phyloP scores from a whole-genome alignment of 2,888 invertebrate genomes.

The Myopa tessellatipennis region DNA sequence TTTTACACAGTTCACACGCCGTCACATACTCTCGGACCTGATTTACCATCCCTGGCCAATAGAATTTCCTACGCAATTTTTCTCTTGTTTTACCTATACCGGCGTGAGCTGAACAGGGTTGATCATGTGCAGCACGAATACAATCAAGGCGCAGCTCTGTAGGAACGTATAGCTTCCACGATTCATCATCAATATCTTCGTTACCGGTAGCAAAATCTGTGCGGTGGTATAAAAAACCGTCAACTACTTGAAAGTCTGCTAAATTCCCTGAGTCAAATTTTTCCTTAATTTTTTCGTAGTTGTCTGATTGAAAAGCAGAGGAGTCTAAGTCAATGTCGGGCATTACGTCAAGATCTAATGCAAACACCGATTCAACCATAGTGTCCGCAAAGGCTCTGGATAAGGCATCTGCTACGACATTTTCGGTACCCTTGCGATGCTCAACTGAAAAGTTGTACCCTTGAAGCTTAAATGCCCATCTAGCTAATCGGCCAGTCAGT shows the following conservation, averaged over 20 bases:
- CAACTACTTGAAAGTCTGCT: background rate
- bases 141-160: slow-evolving; percentile 1
- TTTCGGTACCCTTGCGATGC: slow-evolving; percentile 24
- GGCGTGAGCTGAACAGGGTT: background rate
- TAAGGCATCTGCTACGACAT: slow-evolving; percentile 15
- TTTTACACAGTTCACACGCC: slow-evolving; percentile 13
- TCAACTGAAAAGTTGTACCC: slow-evolving; percentile 1
- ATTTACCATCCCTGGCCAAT: slow-evolving; percentile 13
- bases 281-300: background rate
- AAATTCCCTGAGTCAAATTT: background rate
- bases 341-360: background rate
- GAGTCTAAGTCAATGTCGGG: slow-evolving; percentile 7
- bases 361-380: background rate
- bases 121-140: slow-evolving; percentile 5
- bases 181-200: background rate
- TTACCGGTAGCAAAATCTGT: background rate
- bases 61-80: slow-evolving; percentile 3
- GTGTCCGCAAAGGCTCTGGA: slow-evolving; percentile 8
- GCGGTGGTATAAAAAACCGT: background rate
- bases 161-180: slow-evolving; percentile 66
- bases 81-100: slow-evolving; percentile 19
- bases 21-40: slow-evolving; percentile 12
- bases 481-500: background rate
- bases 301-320: slow-evolving; percentile 3
- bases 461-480: slow-evolving; percentile 8